Conservation (phyloP, 2,113 vertebrate species). For the Lepus timidus region DNA sequence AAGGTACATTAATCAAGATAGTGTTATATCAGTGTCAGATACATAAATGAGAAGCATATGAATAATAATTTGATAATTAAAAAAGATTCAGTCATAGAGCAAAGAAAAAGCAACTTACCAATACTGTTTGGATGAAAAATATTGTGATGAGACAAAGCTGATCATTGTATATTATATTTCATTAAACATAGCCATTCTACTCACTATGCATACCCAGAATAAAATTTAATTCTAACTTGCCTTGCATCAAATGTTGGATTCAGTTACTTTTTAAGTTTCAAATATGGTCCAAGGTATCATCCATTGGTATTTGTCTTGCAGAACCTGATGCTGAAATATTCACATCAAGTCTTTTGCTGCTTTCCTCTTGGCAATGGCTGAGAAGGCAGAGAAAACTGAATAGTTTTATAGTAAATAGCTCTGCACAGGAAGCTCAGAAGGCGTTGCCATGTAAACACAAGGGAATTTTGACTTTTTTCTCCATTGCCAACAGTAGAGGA, state of each 20-base stretch:
- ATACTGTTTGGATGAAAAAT: background rate
- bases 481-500: background rate
- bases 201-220: background rate
- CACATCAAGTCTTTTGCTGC: background rate
- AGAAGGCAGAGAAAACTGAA: background rate
- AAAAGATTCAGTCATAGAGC: background rate
- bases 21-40: background rate
- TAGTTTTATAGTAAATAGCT: background rate
- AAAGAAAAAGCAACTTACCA: background rate
- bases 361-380: background rate
- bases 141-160: background rate
- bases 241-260: background rate
- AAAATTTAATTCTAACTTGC: background rate
- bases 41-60: background rate
- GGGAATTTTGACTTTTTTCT: background rate
- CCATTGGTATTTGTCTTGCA: background rate
- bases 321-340: slow-evolving; percentile 9
- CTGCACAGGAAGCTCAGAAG: background rate
- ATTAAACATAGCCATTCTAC: background rate
- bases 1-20: background rate
- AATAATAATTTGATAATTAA: background rate
- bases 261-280: background rate
- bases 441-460: background rate
- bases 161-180: background rate
- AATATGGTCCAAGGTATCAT: background rate